Evolutionary conservation across 2,888 invertebrate species (phyloP), one percentile per base, ranked within the genome.

Genomic region (Aquatica leii): DNA sequence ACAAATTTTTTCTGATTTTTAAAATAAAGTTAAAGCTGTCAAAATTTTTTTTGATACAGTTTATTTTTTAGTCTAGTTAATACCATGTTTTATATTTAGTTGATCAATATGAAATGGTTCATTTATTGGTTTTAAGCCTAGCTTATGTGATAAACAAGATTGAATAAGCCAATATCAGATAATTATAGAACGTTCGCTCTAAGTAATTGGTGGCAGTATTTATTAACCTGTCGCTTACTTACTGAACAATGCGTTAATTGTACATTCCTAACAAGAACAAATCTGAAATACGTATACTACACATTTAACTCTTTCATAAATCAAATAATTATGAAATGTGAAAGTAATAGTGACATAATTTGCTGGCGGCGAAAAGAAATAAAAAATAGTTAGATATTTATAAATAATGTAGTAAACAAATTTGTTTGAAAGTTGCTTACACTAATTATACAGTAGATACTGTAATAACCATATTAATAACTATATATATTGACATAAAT

Each of bases 161-260:
- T n/a, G n/a, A n/a, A n/a, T n/a, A n/a, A n/a, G n/a, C n/a, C n/a
- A n/a, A n/a, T n/a, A n/a, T n/a, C n/a, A n/a, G 65, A 67, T 58
- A 65, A 69, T 67, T 69, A 63, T 63, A 68, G 62, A 61, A 69
- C 69, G 67, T 67, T 67, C 69, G 68, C 66, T 69, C 65, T 68
- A 68, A 68, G 66, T 67, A 69, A 69, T 68, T 69, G 67, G 67
- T 63, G 68, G 69, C 66, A 66, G 65, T 64, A 62, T n/a, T n/a
- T 69, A 69, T 68, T 68, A 69, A 68, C 66, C 59, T 69, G 69
- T 69, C 68, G 68, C 66, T 69, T 68, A 69, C 51, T 66, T 65
- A 60, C 61, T 69, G 61, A 64, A 68, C 69, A 66, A 69, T 67
- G 63, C 51, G 63, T 46, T 43, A 59, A 59, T 40, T 49, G 60